Base-by-base conservation (phyloP, 2,888 invertebrate genomes). In the Pseudeuparius sepicola region DNA sequence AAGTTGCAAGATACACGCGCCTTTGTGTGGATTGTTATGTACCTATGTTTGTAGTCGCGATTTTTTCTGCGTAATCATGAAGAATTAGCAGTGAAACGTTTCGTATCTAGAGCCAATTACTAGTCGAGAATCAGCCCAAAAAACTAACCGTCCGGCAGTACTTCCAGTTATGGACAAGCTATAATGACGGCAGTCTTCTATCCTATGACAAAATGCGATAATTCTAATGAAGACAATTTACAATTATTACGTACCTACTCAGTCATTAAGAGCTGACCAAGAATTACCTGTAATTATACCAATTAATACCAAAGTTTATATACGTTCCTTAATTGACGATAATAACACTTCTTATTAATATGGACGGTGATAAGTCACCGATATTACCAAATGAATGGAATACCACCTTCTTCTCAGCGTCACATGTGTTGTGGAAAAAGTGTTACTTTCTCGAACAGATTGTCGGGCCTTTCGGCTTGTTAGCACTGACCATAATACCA, bases 271-370 rank as follows among this genome's bases (percentile, higher is more conserved):
- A 44, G 46, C 43, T 48, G 50, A 50, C 50, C 52, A 48, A 47
- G 46, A 55, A 57, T 54, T 53, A 50, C 46, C 47, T 36, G 40
- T 56, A 59, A 59, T 59, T 56, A 56, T 49, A 50, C 47, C 56
- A 56, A 59, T 59, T 58, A 59, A 56, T 55, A 54, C 46, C 43
- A 53, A 52, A 53, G 47, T 54, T 51, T 50, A 52, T 49, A 44
- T 45, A 50, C 46, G 44, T 47, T 45, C 48, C 46, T 46, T 53
- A 51, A 56, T 57, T 54, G 46, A 41, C 42, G 46, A 42, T 54
- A 53, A 53, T 55, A 51, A 48, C 44, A 42, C 42, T 47, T 45
- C 44, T 47, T 46, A 46, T 42, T 46, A 34, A 26, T 31, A 38
- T 32, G 31, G 34, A 33, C 29, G 43, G 35, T 39, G 37, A 39